Percentiles rank a stretch among this genome's conserved stretches.
These are phyloP conservation scores for Gallinago nigripennis DNA, from an alignment of 2,797 vertebrate genomes.

Conservation along the genomic window DNA sequence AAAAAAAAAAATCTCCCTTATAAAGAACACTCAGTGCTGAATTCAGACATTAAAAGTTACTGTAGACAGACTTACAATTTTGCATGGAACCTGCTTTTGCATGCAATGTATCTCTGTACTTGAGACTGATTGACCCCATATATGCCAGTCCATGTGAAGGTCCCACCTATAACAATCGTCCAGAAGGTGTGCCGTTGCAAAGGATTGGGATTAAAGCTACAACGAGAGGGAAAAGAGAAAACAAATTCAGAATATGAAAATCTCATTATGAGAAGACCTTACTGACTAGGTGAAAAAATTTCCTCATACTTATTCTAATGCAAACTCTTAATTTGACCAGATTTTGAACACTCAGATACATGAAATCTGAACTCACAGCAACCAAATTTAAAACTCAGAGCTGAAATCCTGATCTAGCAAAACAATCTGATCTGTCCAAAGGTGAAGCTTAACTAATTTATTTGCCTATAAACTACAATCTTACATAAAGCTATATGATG, in stretches of 20 bases:
- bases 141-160: conserved; percentile 88
- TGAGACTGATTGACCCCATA: conserved; percentile 94
- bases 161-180: conserved; percentile 88
- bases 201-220: conserved; percentile 89
- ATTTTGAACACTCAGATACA: not conserved
- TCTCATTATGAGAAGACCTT: not conserved
- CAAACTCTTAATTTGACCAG: not conserved
- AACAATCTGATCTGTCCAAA: not conserved
- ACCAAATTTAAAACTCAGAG: not conserved
- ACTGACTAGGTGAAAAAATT: not conserved
- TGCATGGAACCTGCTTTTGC: conserved; percentile 89
- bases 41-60: not conserved
- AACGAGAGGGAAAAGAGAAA: conserved; percentile 41
- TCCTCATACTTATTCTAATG: not conserved
- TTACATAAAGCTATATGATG: not conserved
- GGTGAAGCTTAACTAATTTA: not conserved
- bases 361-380: not conserved
- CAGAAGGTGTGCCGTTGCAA: conserved; percentile 93
- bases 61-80: conserved; percentile 85
- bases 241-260: not conserved
- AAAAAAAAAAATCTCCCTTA: not conserved
- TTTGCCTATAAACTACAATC: not conserved
- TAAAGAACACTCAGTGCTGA: not conserved
- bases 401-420: not conserved
- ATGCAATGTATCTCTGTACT: conserved; percentile 95